Percentiles rank a stretch among this genome's conserved stretches.
phyloP scores from a whole-genome alignment of 2,113 vertebrate species.

The Scolopax mira region DNA sequence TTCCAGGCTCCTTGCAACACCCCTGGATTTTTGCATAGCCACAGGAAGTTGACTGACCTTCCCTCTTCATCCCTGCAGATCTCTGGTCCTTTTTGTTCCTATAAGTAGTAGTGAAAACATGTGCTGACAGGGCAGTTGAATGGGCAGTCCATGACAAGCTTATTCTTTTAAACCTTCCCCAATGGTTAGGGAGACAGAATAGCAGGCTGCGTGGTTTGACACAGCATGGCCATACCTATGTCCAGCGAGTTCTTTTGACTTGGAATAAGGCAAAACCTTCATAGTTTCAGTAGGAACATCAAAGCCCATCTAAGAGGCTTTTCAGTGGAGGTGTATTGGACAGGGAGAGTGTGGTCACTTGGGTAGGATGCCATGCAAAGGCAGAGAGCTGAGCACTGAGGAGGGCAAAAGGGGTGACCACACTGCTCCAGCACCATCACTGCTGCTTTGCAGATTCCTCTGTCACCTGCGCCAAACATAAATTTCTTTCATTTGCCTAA shows the following conservation, averaged over 20 bases:
- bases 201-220: not conserved
- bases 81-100: not conserved
- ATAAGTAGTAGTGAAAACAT: not conserved
- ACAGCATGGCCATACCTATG: not conserved
- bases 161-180: not conserved
- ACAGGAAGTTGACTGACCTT: not conserved
- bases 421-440: not conserved
- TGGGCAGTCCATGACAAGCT: not conserved
- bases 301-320: not conserved
- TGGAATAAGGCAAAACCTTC: not conserved
- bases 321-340: not conserved
- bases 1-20: not conserved
- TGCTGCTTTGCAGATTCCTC: not conserved
- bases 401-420: not conserved
- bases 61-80: not conserved
- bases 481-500: not conserved
- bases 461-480: not conserved
- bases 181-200: not conserved
- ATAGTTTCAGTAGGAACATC: not conserved
- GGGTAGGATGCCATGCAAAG: not conserved
- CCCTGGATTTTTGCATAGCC: not conserved
- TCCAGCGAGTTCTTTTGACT: not conserved
- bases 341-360: not conserved
- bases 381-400: not conserved
- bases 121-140: not conserved